Evolutionary conservation across 1,140 invertebrate genomes (phyloP), one percentile per base, ranked within the genome.

Genomic region (Laupala kohalensis): DNA sequence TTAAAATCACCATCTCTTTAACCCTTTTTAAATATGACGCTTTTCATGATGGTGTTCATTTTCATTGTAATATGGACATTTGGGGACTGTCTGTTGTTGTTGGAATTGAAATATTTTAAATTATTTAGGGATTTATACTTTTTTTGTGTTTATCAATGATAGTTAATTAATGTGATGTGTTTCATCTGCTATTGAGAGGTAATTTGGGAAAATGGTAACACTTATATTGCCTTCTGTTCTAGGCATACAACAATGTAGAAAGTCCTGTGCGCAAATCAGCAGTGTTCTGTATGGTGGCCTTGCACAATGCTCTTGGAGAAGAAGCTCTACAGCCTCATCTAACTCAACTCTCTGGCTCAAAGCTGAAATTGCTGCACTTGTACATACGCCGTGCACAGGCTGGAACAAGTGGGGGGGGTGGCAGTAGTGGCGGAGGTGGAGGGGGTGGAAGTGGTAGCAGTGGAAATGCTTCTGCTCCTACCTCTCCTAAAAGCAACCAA

Each of bases 271-370:
- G 96, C 19, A 97, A 98, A 79, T 93, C 93, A 73, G 91, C 94
- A 9, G 94, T 97, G 1, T 97, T 98, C 80, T 96, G 94, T 78
- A 94, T 98, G 88, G 96, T 98, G 3, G 92, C 93, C 29, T 87
- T 97, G 71, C 92, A 97, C 75, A 86, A 90, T 75, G 87, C 88
- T 19, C 88, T 96, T 4, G 95, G 95, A 2, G 92, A 96, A 76
- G 89, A 90, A 24, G 83, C 85, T 25, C 84, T 98, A 76, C 85
- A 89, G 74, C 91, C 92, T 0, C 90, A 95, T 78, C 83, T 96
- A 27, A 84, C 84, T 25, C 84, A 86, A 25, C 82, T 98, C 12
- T 91, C 90, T 74, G 89, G 92, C 72, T 94, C 93, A 80, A 97
- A 97, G 84, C 82, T 90, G 65, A 91, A 91, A 76, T 80, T 91